A percentile compares a stretch with the other conserved stretches of the same genome.
Evolutionary conservation across 2,113 vertebrate species (phyloP).

Genomic region (Passer montanus): DNA sequence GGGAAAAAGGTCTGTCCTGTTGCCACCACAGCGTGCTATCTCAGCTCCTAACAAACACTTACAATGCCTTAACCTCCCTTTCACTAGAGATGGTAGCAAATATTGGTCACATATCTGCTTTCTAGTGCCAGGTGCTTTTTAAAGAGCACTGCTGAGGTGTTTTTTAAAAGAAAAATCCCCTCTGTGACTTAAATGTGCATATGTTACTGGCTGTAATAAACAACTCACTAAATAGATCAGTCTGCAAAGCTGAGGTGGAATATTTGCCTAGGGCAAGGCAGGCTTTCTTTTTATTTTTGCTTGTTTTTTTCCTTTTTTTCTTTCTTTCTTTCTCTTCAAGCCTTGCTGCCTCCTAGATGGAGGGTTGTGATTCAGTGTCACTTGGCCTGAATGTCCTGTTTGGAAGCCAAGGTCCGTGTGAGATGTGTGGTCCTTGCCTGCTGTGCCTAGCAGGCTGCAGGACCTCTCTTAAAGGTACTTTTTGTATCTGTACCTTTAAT

Average conservation of each 20-base stretch:
- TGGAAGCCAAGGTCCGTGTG: background rate
- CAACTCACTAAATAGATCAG: background rate
- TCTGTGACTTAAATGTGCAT: background rate
- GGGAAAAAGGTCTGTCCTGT: background rate
- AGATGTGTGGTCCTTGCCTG: background rate
- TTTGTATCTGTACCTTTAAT: background rate
- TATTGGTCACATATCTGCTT: background rate
- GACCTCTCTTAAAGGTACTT: background rate
- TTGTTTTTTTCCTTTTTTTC: background rate
- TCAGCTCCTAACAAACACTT: background rate
- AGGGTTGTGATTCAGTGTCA: background rate
- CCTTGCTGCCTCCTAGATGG: background rate
- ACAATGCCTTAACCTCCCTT: background rate
- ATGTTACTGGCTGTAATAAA: background rate
- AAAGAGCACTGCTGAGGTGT: background rate
- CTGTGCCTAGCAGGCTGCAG: background rate
- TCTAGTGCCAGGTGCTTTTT: background rate
- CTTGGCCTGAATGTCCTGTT: background rate
- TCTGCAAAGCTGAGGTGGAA: background rate
- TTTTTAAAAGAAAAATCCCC: background rate
- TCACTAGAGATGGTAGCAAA: background rate
- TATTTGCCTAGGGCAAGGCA: conserved; percentile 10
- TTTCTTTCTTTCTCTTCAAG: background rate
- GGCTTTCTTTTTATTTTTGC: background rate
- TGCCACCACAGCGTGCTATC: background rate